phyloP scores from a whole-genome alignment of 2,113 vertebrate species.

The Rynchops niger region DNA sequence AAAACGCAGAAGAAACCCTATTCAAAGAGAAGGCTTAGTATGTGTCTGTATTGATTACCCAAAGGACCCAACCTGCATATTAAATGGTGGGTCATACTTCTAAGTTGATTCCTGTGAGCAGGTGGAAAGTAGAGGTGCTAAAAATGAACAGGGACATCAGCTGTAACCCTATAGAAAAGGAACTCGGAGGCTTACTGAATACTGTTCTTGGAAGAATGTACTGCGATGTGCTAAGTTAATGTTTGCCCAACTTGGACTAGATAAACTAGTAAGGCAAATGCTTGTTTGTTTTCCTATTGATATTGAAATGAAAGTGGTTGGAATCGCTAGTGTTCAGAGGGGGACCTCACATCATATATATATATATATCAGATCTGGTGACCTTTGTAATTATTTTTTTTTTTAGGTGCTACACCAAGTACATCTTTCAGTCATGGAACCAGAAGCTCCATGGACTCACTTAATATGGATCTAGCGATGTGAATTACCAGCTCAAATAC shows the following conservation, averaged over 20 bases:
- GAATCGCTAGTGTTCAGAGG: background rate
- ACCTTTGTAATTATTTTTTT: background rate
- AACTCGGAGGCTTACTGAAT: background rate
- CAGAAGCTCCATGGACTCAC: background rate
- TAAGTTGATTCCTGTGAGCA: background rate
- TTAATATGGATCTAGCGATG: background rate
- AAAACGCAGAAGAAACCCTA: background rate
- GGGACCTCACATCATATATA: background rate
- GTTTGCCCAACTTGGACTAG: background rate
- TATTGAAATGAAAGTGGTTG: background rate
- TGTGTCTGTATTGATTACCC: background rate
- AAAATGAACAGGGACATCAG: background rate
- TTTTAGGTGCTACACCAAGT: background rate
- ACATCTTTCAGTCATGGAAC: background rate
- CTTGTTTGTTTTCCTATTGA: background rate
- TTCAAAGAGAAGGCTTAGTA: background rate
- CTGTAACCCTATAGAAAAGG: background rate
- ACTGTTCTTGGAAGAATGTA: background rate
- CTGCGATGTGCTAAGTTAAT: background rate
- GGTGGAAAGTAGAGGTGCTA: background rate
- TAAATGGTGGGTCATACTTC: background rate
- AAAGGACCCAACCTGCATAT: background rate
- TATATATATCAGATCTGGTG: background rate
- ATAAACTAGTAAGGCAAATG: background rate
- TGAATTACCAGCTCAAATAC: background rate